A percentile compares a stretch with the other conserved stretches of the same genome.
Evolutionary conservation across 1,140 invertebrate genomes (phyloP).

Genomic region (Dinoponera quadriceps): DNA sequence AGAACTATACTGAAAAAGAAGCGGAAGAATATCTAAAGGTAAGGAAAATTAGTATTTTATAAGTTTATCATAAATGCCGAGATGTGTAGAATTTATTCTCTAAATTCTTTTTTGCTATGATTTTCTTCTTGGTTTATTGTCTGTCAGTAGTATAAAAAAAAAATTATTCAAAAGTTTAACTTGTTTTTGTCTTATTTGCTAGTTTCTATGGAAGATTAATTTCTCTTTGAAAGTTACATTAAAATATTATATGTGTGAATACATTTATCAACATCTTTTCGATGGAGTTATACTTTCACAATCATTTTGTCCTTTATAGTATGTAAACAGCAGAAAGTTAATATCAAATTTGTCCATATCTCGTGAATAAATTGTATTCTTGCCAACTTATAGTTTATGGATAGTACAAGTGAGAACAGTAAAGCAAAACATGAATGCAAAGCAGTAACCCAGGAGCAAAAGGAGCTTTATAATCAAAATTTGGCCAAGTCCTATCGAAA

Average conservation of each 20-base stretch:
- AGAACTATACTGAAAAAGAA: slow-evolving; percentile 23
- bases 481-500: slow-evolving; percentile 77
- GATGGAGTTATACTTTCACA: background rate
- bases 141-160: too few relatives aligned
- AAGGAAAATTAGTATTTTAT: background rate
- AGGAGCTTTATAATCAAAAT: slow-evolving; percentile 70
- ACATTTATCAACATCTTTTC: background rate
- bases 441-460: slow-evolving; percentile 70
- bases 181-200: background rate
- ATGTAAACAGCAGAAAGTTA: too few relatives aligned
- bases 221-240: background rate
- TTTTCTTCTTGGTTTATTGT: too few relatives aligned
- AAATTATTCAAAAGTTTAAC: too few relatives aligned
- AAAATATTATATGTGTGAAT: background rate
- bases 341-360: background rate
- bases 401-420: background rate
- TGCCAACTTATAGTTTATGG: slow-evolving; percentile 52
- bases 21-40: slow-evolving; percentile 26
- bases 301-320: too few relatives aligned
- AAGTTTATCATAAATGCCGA: too few relatives aligned
- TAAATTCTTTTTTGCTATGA: too few relatives aligned
- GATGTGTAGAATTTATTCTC: too few relatives aligned
- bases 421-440: slow-evolving; percentile 59
- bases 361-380: slow-evolving; percentile 37
- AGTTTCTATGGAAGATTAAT: background rate